Percentiles rank a stretch among this genome's conserved stretches.
phyloP scores from a whole-genome alignment of 2,888 invertebrate species.

The Synanthedon tipuliformis region DNA sequence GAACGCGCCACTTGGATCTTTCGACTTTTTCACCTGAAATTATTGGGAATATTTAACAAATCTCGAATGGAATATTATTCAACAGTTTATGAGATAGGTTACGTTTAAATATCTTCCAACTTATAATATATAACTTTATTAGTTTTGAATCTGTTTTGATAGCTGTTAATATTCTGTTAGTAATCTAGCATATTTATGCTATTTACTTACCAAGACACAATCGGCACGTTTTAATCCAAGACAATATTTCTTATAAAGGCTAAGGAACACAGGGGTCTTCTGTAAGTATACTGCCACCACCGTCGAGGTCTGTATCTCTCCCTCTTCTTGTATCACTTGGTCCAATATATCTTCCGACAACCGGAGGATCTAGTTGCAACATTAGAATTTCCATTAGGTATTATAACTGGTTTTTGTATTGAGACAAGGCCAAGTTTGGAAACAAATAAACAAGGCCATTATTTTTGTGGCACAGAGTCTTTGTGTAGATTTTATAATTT shows the following conservation, averaged over 20 bases:
- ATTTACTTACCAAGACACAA: slow-evolving; percentile 78
- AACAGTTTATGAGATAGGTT: too few species aligned
- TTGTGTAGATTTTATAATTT: too few species aligned
- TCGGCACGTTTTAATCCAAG: slow-evolving; percentile 87
- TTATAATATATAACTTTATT: too few species aligned
- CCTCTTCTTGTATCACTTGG: slow-evolving; percentile 78
- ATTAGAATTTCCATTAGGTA: too few species aligned
- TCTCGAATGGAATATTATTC: too few species aligned
- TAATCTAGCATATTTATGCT: neutral
- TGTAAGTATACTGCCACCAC: slow-evolving; percentile 78
- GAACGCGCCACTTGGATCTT: slow-evolving; percentile 82
- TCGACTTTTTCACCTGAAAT: slow-evolving; percentile 74
- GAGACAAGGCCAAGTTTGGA: too few species aligned
- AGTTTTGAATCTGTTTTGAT: neutral
- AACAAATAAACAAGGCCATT: too few species aligned
- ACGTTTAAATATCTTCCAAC: too few species aligned
- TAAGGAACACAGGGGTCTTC: slow-evolving; percentile 79
- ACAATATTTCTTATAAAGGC: slow-evolving; percentile 85
- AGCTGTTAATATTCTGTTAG: neutral
- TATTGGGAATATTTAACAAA: too few species aligned
- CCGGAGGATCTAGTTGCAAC: slow-evolving; percentile 68
- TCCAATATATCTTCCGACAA: slow-evolving; percentile 86
- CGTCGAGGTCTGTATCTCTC: slow-evolving; percentile 76
- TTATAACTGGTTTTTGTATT: too few species aligned
- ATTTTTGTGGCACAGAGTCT: too few species aligned